Base-by-base conservation (phyloP, 2,113 vertebrate species). In the Apteryx mantelli region DNA sequence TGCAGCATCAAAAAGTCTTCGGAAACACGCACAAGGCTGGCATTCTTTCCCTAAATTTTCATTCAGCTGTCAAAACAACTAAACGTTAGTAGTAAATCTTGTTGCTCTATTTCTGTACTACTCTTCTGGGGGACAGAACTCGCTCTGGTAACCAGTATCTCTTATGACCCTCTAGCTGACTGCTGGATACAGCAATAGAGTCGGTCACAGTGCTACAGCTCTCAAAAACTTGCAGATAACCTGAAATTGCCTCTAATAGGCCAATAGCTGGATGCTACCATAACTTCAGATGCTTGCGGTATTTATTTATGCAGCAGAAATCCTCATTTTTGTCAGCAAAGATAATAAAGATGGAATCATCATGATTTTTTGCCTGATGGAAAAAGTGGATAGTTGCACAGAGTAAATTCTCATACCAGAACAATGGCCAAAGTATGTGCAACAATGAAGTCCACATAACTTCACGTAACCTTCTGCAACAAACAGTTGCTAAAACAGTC, bases 101-200 rank as follows among this genome's bases (percentile, higher is more conserved):
- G 0, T 15, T 63, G 58, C 58, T 63, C 24, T 63, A 36, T 46
- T 32, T 34, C 34, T 52, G 69, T 48, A 46, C 19, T 58, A 24
- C 36, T 42, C 53, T 58, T 7, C 53, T 89, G 74, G 14, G 50
- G 56, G 60, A 61, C 38, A 32, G 38, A 50, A 46, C 50, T 52
- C 48, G 64, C 28, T 32, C 30, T 44, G 60, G 60, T 34, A 69
- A 20, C 38, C 58, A 86, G 65, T 5, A 30, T 30, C 24, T 30
- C 34, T 42, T 58, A 24, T n/a, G 36, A 0, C 0, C 8, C 75
- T 63, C 55, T 34, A 24, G 2, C 50, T n/a, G 60, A 36, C 55
- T 50, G 32, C 32, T 60, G 42, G 44, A 36, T 13, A 44, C 34
- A 60, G 8, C 2, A 32, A 48, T 6, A 22, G 53, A 28, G 61